Percentiles rank a stretch among this genome's conserved stretches.
These are phyloP conservation scores for Bubalus kerabau DNA, from an alignment of 2,113 vertebrate species.

Conservation along the genomic window DNA sequence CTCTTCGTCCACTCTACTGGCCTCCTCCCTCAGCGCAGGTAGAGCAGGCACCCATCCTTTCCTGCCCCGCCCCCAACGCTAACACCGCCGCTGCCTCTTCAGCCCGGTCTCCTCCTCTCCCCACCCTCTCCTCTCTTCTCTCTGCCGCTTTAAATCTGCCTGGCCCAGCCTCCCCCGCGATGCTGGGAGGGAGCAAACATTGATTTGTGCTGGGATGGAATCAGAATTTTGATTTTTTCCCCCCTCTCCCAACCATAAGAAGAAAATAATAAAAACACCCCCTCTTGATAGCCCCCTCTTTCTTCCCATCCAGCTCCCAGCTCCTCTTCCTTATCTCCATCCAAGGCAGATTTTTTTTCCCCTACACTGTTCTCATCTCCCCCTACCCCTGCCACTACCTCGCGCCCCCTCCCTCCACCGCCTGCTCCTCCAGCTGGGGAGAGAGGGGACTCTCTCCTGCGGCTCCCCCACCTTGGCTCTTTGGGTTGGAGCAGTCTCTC, in stretches of 20 bases:
- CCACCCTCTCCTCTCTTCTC: slow-evolving; percentile 19
- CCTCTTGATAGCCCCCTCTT: slow-evolving; percentile 55
- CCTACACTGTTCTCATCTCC: slow-evolving; percentile 54
- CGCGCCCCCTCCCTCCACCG: slow-evolving; percentile 22
- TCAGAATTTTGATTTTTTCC: slow-evolving; percentile 74
- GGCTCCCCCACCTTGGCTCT: slow-evolving; percentile 31
- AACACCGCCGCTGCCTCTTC: not conserved
- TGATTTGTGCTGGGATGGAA: slow-evolving; percentile 76
- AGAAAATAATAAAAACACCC: slow-evolving; percentile 71
- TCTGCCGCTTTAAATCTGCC: slow-evolving; percentile 74
- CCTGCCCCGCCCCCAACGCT: not conserved
- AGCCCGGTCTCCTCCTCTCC: slow-evolving; percentile 3
- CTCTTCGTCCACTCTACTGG: not conserved
- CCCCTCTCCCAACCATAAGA: slow-evolving; percentile 65
- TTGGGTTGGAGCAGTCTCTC: slow-evolving; percentile 55
- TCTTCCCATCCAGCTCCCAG: slow-evolving; percentile 48
- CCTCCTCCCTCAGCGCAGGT: slow-evolving; percentile 12
- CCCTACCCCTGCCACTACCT: slow-evolving; percentile 27
- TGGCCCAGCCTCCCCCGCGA: slow-evolving; percentile 71
- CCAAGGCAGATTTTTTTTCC: slow-evolving; percentile 38
- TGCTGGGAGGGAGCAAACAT: slow-evolving; percentile 75
- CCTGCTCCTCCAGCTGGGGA: slow-evolving; percentile 41
- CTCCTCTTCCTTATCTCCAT: slow-evolving; percentile 48
- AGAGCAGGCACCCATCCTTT: not conserved
- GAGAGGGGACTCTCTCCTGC: slow-evolving; percentile 39